Evolutionary conservation across 1,140 invertebrate genomes (phyloP).

Genomic region (Drosophila grimshawi): DNA sequence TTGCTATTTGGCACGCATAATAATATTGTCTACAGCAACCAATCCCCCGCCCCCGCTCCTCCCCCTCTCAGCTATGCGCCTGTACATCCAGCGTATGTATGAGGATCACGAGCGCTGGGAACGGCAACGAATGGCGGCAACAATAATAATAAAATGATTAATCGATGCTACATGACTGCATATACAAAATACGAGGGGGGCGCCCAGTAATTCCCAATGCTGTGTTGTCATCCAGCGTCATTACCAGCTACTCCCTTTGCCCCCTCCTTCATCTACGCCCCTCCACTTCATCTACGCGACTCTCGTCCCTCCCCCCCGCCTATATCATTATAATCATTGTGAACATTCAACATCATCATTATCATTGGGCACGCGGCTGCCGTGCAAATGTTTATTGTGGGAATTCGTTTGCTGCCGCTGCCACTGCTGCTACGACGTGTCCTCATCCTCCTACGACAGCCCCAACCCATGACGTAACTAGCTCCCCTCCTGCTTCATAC

Average conservation of each 20-base stretch:
- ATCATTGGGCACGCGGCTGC: conserved; percentile 49
- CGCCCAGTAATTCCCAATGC: conserved; percentile 67
- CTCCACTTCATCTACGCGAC: background rate
- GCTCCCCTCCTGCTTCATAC: conserved; percentile 9
- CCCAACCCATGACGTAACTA: background rate
- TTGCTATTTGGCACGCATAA: conserved; percentile 42
- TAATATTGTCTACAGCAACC: conserved; percentile 15
- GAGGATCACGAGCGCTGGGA: conserved; percentile 77
- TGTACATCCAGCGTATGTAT: conserved; percentile 48
- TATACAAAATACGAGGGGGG: conserved; percentile 62
- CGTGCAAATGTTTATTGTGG: conserved; percentile 80
- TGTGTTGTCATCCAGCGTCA: conserved; percentile 71
- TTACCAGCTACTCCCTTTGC: conserved; percentile 41
- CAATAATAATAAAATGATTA: conserved; percentile 83
- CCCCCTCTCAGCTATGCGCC: background rate
- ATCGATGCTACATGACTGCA: conserved; percentile 83
- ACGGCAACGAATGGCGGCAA: conserved; percentile 68
- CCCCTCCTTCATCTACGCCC: background rate
- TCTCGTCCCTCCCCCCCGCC: conserved; percentile 31
- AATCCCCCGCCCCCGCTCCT: background rate
- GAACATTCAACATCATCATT: conserved; percentile 67
- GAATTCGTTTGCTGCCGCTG: conserved; percentile 64
- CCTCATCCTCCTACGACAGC: conserved; percentile 22
- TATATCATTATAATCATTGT: conserved; percentile 52
- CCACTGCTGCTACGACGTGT: conserved; percentile 51